A percentile compares a stretch with the other conserved stretches of the same genome.
These are phyloP conservation scores for Panthera leo DNA, from an alignment of 2,113 vertebrate genomes.

Conservation along the genomic window DNA sequence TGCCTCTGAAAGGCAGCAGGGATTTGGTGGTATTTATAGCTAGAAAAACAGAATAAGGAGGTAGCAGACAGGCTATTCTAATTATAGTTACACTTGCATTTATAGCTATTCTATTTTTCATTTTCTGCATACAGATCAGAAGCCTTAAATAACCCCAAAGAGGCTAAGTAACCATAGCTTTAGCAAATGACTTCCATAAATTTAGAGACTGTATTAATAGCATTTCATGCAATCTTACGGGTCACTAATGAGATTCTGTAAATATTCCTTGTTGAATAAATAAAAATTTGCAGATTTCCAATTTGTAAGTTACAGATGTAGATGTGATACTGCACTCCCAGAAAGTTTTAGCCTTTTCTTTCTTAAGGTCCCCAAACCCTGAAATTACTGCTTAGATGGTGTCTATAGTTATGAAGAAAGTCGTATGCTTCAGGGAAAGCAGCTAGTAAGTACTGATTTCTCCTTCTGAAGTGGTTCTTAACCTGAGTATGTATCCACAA, in stretches of 20 bases:
- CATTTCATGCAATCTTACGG: neutral
- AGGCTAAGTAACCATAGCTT: neutral
- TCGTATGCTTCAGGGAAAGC: neutral
- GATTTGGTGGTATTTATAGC: constrained; percentile 28
- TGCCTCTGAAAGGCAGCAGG: neutral
- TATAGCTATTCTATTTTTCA: neutral
- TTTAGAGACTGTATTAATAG: neutral
- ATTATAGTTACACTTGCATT: constrained; percentile 25
- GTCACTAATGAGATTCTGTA: neutral
- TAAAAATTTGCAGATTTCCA: neutral
- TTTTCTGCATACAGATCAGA: constrained; percentile 2
- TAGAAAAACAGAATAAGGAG: neutral
- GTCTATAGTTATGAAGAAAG: neutral
- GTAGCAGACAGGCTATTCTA: constrained; percentile 37
- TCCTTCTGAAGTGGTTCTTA: neutral
- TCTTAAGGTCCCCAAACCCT: neutral
- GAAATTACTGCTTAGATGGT: neutral
- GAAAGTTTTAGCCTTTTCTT: neutral
- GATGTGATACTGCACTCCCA: neutral
- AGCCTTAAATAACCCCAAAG: constrained; percentile 16
- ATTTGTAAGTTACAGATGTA: neutral
- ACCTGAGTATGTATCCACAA: neutral
- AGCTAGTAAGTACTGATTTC: neutral
- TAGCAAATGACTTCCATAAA: neutral
- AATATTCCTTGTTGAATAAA: neutral